Evolutionary conservation across 2,113 vertebrate genomes (phyloP).

Genomic region (Tringa solitaria): DNA sequence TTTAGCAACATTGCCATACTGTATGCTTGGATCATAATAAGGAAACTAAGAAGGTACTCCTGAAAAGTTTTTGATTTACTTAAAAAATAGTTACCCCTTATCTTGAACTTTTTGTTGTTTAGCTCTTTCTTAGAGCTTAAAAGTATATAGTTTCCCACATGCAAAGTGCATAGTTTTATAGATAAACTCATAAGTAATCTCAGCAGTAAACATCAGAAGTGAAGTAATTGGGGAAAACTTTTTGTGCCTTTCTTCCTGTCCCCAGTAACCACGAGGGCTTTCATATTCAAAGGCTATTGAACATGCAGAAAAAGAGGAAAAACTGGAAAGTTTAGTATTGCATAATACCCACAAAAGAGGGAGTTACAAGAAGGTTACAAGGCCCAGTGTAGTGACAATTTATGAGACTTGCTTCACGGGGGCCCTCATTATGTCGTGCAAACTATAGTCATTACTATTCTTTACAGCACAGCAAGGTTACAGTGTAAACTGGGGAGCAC

Average conservation of each 20-base stretch:
- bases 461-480: neutral
- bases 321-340: neutral
- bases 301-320: neutral
- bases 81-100: neutral
- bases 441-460: neutral
- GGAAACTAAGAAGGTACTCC: conserved; percentile 45
- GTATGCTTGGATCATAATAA: conserved; percentile 40
- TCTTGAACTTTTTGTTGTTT: neutral
- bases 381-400: neutral
- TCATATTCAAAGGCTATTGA: neutral
- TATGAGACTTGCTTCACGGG: neutral
- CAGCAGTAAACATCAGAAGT: neutral
- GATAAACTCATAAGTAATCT: neutral
- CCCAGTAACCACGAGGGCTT: neutral
- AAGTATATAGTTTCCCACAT: neutral
- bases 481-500: neutral
- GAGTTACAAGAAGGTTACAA: neutral
- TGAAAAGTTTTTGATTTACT: neutral
- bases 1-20: conserved; percentile 73
- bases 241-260: neutral
- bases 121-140: neutral
- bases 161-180: neutral
- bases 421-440: neutral
- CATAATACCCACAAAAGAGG: neutral
- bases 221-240: neutral